Base-by-base conservation (phyloP, 2,888 invertebrate species). In the Drosophila multiciliata region DNA sequence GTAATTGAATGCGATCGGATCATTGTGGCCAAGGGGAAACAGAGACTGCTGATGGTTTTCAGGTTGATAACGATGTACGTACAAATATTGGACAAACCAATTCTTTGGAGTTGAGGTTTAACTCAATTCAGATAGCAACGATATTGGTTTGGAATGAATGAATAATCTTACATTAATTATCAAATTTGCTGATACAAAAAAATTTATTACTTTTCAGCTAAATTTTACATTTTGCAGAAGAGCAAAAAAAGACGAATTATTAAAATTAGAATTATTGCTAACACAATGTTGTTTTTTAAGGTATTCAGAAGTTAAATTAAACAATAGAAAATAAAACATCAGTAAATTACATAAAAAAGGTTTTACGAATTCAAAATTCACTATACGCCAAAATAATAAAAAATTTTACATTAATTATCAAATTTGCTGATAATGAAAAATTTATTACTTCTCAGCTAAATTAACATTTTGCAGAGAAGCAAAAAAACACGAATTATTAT, bases 1-100 rank as follows among this genome's bases (percentile, higher is more conserved):
- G 38, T 60, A 70, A 66, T 66, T 66, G 49, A 80, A 53, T 54
- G 33, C 62, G 62, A 70, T 75, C 80, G 38, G 45, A 69, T 36
- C 45, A 35, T n/a, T 20, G 38, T 52, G 12, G 35, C 33, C 33
- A 50, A 45, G 26, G 55, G 20, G 63, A 33, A 54, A 49, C 32
- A 36, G 17, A 33, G 50, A 75, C 42, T 57, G 62, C 50, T 50
- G 42, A 17, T 52, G 32, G 36, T 26, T 52, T 12, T 33, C n/a
- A 20, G 11, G 17, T 12, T 42, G 50, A 70, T 68, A 70, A 36
- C 26, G 50, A 23, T 7, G 42, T 12, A 15, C 32, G 12, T n/a
- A 5, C 8, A 23, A 20, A 29, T 55, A 40, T 48, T 52, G 23
- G 32, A 5, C 29, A 26, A 53, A 54, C 15, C 26, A 40, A 36